Conservation (phyloP, 2,797 vertebrate genomes). For the Phylloscopus collybita region DNA sequence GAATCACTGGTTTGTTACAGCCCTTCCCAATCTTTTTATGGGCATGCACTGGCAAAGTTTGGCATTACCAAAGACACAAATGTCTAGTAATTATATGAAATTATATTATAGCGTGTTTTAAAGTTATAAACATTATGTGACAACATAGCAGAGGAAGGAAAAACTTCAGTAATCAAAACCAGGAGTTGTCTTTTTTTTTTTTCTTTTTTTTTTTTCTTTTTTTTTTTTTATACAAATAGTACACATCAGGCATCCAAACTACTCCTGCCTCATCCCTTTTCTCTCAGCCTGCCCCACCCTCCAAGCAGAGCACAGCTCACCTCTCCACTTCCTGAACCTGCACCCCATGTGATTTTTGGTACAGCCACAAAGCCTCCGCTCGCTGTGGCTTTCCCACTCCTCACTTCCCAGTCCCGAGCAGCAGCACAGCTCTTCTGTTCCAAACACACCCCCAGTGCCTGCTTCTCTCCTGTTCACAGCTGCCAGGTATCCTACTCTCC, state of each 20-base stretch:
- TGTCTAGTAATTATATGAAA: background rate
- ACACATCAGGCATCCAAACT: background rate
- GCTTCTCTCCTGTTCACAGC: background rate
- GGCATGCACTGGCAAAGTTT: background rate
- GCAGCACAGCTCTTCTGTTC: background rate
- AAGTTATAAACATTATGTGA: background rate
- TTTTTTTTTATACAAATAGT: background rate
- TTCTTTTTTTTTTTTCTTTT: background rate
- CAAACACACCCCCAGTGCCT: background rate
- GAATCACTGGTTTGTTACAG: background rate
- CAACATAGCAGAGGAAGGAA: background rate
- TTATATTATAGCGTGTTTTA: background rate
- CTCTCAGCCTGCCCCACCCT: background rate
- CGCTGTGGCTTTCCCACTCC: background rate
- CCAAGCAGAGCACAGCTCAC: background rate
- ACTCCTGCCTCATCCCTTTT: background rate
- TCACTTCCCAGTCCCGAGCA: background rate
- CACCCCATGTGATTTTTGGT: background rate
- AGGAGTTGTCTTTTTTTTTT: background rate
- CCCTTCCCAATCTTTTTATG: background rate
- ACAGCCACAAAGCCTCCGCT: background rate
- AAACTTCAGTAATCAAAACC: background rate
- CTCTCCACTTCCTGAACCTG: background rate
- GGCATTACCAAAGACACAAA: background rate
- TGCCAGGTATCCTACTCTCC: background rate